phyloP scores from a whole-genome alignment of 2,888 invertebrate genomes.

The Parthenolecanium corni region DNA sequence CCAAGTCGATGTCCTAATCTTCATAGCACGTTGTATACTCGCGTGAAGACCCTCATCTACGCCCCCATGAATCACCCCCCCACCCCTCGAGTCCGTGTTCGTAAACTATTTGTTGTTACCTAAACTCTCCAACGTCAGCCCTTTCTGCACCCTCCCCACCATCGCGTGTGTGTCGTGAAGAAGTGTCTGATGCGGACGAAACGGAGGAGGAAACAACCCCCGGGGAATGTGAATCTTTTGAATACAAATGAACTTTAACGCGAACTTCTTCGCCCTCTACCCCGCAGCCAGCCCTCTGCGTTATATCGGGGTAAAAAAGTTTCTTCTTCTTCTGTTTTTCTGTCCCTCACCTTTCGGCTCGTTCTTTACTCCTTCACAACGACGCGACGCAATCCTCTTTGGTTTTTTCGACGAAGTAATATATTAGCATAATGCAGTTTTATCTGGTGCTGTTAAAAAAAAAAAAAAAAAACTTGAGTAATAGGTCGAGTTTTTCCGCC shows the following conservation, averaged over 20 bases:
- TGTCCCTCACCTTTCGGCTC: neutral
- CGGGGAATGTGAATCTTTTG: slow-evolving; percentile 22
- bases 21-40: no score
- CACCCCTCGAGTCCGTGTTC: no score
- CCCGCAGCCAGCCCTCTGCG: neutral
- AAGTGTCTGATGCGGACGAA: neutral
- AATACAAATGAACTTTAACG: slow-evolving; percentile 28
- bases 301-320: neutral
- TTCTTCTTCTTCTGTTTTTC: neutral
- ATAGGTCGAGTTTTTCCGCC: slow-evolving; percentile 15
- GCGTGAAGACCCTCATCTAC: no score
- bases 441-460: slow-evolving; percentile 19
- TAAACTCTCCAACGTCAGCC: no score
- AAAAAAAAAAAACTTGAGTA: slow-evolving; percentile 20
- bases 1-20: no score
- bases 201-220: slow-evolving; percentile 14
- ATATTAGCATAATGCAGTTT: slow-evolving; percentile 28
- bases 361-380: neutral
- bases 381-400: neutral
- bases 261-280: neutral
- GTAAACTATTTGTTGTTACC: no score
- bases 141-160: neutral
- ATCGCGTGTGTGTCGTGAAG: neutral
- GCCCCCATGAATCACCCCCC: no score
- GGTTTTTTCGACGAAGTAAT: slow-evolving; percentile 13